Evolutionary conservation across 2,797 vertebrate species (phyloP).

Genomic region (Eleutherodactylus coqui): DNA sequence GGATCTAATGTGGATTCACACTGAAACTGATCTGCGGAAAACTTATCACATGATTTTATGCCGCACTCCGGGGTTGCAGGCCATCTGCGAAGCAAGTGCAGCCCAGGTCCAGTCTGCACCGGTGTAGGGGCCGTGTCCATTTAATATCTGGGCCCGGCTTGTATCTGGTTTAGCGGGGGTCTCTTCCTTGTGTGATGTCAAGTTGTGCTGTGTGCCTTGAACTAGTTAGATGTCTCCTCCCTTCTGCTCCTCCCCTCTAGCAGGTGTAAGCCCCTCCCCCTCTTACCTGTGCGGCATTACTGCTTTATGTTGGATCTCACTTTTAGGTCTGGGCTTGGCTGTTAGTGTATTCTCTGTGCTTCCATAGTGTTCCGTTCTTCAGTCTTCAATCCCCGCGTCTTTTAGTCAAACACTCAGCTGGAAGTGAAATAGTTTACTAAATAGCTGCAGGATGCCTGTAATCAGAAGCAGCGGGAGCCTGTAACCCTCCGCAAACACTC

Average conservation of each 20-base stretch:
- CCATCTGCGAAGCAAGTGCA: too few species aligned
- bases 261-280: neutral
- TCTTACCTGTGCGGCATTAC: neutral
- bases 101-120: too few species aligned
- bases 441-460: neutral
- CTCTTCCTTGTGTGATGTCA: neutral
- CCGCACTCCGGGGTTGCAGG: too few species aligned
- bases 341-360: too few species aligned
- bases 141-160: too few species aligned
- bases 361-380: neutral
- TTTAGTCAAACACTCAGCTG: constrained; percentile 22
- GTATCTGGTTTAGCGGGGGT: too few species aligned
- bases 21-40: too few species aligned
- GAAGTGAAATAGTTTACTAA: constrained; percentile 15
- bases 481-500: constrained; percentile 12
- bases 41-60: too few species aligned
- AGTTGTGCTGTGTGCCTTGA: neutral
- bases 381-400: neutral
- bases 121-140: too few species aligned
- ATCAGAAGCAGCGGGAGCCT: constrained; percentile 21
- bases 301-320: too few species aligned
- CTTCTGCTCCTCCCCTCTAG: neutral
- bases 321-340: too few species aligned
- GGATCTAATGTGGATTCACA: too few species aligned
- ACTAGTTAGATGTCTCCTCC: neutral